Evolutionary conservation across 2,113 vertebrate species (phyloP).

Genomic region (Mobula birostris): DNA sequence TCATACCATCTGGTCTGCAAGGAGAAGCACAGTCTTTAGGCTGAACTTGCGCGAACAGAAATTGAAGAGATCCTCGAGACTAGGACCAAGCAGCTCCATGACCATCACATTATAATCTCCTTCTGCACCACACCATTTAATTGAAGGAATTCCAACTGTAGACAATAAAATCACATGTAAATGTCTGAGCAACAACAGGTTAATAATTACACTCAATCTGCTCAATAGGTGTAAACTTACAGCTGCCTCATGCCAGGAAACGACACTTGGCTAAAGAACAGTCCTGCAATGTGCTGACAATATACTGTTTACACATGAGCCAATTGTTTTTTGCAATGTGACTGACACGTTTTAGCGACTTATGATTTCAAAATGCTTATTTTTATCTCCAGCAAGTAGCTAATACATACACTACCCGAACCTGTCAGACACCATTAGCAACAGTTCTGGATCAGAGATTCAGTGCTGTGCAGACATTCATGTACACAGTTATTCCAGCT

Average conservation of each 20-base stretch:
- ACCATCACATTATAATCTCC: slow-evolving; percentile 98
- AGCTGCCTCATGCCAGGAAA: background rate
- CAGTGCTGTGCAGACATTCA: background rate
- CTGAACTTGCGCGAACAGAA: slow-evolving; percentile 97
- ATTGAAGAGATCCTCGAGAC: slow-evolving; percentile 94
- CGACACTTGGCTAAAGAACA: background rate
- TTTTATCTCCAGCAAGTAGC: background rate
- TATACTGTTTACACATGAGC: background rate
- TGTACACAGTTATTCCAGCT: background rate
- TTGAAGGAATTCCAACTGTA: slow-evolving; percentile 89
- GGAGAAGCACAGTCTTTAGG: slow-evolving; percentile 88
- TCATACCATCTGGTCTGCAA: slow-evolving; percentile 94
- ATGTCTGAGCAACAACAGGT: background rate
- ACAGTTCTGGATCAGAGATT: background rate
- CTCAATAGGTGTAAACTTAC: no score
- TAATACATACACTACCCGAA: background rate
- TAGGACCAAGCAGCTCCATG: slow-evolving; percentile 91
- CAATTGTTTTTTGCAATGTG: background rate
- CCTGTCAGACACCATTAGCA: background rate
- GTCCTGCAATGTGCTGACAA: background rate
- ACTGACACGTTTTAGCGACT: background rate
- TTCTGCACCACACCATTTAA: slow-evolving; percentile 96
- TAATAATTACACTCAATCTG: background rate
- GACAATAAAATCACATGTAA: background rate
- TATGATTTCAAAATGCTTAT: background rate